phyloP scores from a whole-genome alignment of 2,888 invertebrate genomes.

The Merodon equestris region DNA sequence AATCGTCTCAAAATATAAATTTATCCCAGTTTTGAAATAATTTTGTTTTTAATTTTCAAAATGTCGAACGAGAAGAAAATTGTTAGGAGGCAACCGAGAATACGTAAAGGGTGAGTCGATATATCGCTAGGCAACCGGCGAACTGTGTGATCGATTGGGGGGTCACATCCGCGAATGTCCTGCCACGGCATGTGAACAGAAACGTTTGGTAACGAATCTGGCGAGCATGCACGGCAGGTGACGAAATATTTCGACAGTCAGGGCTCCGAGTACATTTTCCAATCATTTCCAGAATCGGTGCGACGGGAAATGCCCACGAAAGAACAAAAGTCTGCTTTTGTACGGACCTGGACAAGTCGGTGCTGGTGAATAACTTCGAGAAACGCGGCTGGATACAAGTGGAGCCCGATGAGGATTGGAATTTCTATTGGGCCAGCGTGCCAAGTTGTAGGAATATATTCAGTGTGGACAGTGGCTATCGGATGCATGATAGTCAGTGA shows the following conservation, averaged over 20 bases:
- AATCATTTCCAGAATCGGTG: slow-evolving; percentile 70
- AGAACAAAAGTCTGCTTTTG: slow-evolving; percentile 77
- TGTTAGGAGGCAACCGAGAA: slow-evolving; percentile 9
- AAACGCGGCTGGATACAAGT: slow-evolving; percentile 92
- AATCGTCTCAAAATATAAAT: slow-evolving; percentile 22
- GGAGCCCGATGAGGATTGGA: slow-evolving; percentile 95
- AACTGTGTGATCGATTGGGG: too few relatives aligned
- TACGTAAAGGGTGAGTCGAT: slow-evolving; percentile 34
- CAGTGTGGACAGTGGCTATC: slow-evolving; percentile 93
- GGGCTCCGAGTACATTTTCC: too few relatives aligned
- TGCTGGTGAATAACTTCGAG: slow-evolving; percentile 94
- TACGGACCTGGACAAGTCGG: slow-evolving; percentile 90
- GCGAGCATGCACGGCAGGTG: slow-evolving; percentile 80
- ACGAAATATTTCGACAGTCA: too few relatives aligned
- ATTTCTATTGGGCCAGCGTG: slow-evolving; percentile 96
- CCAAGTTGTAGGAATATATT: slow-evolving; percentile 94
- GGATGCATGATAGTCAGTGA: slow-evolving; percentile 95
- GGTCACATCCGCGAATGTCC: not conserved
- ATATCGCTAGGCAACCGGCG: too few relatives aligned
- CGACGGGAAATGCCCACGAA: slow-evolving; percentile 69
- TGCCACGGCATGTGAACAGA: slow-evolving; percentile 69
- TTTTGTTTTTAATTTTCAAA: too few relatives aligned
- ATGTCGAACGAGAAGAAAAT: slow-evolving; percentile 64
- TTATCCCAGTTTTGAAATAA: slow-evolving; percentile 20
- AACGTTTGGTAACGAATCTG: slow-evolving; percentile 71